These are phyloP conservation scores for Cantharis flavilabris DNA, from an alignment of 2,888 invertebrate genomes.

Conservation along the genomic window DNA sequence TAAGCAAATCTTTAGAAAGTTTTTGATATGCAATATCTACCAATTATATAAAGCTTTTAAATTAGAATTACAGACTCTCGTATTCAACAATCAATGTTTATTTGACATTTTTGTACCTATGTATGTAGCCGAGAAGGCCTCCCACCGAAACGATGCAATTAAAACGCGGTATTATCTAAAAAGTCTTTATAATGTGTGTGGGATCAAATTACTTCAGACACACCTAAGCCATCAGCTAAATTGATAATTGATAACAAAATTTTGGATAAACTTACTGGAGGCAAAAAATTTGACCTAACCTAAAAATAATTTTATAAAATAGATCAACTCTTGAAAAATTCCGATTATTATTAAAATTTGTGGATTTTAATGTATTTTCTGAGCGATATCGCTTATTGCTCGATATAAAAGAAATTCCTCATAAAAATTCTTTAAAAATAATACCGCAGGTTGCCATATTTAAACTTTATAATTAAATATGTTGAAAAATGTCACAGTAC, in stretches of 20 bases:
- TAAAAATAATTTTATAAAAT: no score
- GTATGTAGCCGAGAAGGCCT: neutral
- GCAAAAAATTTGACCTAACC: no score
- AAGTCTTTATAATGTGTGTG: neutral
- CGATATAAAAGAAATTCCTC: neutral
- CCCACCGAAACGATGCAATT: neutral
- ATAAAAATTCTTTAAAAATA: neutral
- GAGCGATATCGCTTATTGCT: neutral
- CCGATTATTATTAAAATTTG: no score
- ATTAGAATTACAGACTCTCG: constrained; percentile 18
- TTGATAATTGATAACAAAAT: neutral
- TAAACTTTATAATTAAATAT: neutral
- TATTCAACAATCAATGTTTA: neutral
- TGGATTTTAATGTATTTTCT: neutral
- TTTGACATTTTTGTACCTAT: neutral
- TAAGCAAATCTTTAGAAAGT: constrained; percentile 38
- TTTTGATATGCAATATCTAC: constrained; percentile 41
- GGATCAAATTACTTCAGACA: neutral
- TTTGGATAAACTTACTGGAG: neutral
- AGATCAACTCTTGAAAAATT: no score
- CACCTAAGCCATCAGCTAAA: neutral
- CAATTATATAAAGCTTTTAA: constrained; percentile 39
- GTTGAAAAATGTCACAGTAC: no score
- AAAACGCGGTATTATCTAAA: neutral
- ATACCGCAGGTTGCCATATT: neutral